Percentiles rank a stretch among this genome's conserved stretches.
Conservation (phyloP, 2,888 invertebrate species). For the Tyria jacobaeae region DNA sequence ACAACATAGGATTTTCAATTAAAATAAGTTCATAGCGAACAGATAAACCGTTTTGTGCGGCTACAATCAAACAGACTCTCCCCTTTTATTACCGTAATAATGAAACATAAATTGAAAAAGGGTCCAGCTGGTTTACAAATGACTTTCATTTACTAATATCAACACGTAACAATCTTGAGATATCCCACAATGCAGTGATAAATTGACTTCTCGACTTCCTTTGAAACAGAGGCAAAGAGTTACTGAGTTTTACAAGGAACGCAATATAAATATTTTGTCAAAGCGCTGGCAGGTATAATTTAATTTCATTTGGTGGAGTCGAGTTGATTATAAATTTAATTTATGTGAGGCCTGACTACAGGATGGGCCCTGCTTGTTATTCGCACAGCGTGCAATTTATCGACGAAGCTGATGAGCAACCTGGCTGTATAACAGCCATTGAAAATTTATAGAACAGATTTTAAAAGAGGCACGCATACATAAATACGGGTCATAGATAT, state of each 20-base stretch:
- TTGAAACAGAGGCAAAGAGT: conserved; percentile 67
- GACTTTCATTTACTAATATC: conserved; percentile 20
- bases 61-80: conserved; percentile 12
- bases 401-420: conserved; percentile 69
- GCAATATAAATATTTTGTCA: conserved; percentile 79
- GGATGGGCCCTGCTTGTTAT: conserved; percentile 71
- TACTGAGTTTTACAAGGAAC: conserved; percentile 68
- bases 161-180: conserved; percentile 24
- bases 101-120: conserved; percentile 23
- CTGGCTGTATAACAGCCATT: conserved; percentile 60
- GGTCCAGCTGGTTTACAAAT: conserved; percentile 18
- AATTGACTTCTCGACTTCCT: conserved; percentile 58
- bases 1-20: conserved; percentile 2
- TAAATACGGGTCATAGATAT: neutral
- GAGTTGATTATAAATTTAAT: conserved; percentile 84
- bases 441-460: conserved; percentile 47
- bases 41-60: conserved; percentile 12
- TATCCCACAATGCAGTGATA: conserved; percentile 53
- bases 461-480: conserved; percentile 5
- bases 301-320: conserved; percentile 78
- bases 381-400: conserved; percentile 74
- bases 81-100: conserved; percentile 14
- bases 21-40: conserved; percentile 3
- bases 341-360: conserved; percentile 78
- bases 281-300: conserved; percentile 81